Percentiles rank a stretch among this genome's conserved stretches.
phyloP scores from a whole-genome alignment of 2,888 invertebrate genomes.

The Drosophila macrospina region DNA sequence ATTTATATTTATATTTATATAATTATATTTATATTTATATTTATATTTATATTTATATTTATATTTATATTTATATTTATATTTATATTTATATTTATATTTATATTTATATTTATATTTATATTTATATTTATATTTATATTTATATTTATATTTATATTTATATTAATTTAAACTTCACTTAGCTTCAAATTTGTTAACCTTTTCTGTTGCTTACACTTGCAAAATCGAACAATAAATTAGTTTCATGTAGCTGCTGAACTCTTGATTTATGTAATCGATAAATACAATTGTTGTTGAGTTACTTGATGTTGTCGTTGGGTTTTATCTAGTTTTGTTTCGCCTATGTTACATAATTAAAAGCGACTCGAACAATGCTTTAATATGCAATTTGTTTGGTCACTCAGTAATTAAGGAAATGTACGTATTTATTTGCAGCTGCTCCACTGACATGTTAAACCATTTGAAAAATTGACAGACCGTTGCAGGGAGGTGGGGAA shows the following conservation, averaged over 20 bases:
- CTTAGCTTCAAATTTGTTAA: neutral
- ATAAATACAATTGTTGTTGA: slow-evolving; percentile 21
- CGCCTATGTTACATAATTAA: slow-evolving; percentile 60
- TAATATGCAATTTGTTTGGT: slow-evolving; percentile 61
- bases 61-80: neutral
- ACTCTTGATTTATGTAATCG: slow-evolving; percentile 33
- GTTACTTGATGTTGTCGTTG: slow-evolving; percentile 5
- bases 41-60: too few relatives aligned
- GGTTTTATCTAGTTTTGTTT: slow-evolving; percentile 29
- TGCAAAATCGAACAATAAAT: neutral
- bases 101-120: neutral
- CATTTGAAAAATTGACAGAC: slow-evolving; percentile 54
- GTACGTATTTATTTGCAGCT: slow-evolving; percentile 47
- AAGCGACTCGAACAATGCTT: slow-evolving; percentile 45
- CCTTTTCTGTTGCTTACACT: neutral
- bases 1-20: too few relatives aligned
- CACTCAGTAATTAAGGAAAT: slow-evolving; percentile 70
- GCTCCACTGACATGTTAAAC: slow-evolving; percentile 67
- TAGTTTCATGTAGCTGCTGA: neutral
- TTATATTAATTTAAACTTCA: neutral
- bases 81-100: neutral
- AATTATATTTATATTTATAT: too few relatives aligned
- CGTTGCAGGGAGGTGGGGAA: slow-evolving; percentile 23
- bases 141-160: neutral
- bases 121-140: neutral